Evolutionary conservation across 2,888 invertebrate species (phyloP).

Genomic region (Aproaerema taeniolella): DNA sequence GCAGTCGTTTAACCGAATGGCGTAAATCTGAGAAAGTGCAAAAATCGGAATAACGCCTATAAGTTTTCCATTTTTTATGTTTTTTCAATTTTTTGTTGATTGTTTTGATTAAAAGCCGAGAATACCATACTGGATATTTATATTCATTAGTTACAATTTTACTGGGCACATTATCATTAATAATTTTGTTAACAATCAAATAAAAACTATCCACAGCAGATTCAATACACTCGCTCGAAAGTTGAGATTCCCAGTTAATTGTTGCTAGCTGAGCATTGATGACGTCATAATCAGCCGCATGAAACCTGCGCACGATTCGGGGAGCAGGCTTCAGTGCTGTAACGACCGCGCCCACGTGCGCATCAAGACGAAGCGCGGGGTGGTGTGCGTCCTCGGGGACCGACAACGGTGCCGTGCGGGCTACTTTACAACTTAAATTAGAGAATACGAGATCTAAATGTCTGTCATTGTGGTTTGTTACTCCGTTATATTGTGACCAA

Average conservation of each 20-base stretch:
- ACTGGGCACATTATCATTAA: slow-evolving; percentile 3
- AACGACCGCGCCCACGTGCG: not conserved
- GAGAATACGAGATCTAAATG: not conserved
- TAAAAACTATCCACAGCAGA: slow-evolving; percentile 12
- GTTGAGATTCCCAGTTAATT: slow-evolving; percentile 6
- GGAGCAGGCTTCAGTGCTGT: not conserved
- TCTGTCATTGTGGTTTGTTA: not conserved
- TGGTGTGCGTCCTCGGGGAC: slow-evolving; percentile 1
- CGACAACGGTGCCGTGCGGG: not conserved
- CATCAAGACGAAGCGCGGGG: not conserved
- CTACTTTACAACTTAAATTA: not conserved
- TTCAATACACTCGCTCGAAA: slow-evolving; percentile 4
- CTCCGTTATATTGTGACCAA: not conserved
- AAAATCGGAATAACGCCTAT: not conserved
- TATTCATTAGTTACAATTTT: slow-evolving; percentile 1
- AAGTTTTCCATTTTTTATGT: slow-evolving; percentile 10
- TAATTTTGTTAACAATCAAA: slow-evolving; percentile 4
- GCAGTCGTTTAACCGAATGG: not conserved
- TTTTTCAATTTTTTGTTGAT: slow-evolving; percentile 11
- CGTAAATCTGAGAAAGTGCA: not conserved
- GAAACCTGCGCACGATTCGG: not conserved
- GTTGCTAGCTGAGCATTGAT: not conserved
- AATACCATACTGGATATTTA: slow-evolving; percentile 14
- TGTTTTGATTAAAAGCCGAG: slow-evolving; percentile 5
- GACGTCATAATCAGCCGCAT: slow-evolving; percentile 4